Conservation (phyloP, 2,113 vertebrate species). For the Cygnus atratus region DNA sequence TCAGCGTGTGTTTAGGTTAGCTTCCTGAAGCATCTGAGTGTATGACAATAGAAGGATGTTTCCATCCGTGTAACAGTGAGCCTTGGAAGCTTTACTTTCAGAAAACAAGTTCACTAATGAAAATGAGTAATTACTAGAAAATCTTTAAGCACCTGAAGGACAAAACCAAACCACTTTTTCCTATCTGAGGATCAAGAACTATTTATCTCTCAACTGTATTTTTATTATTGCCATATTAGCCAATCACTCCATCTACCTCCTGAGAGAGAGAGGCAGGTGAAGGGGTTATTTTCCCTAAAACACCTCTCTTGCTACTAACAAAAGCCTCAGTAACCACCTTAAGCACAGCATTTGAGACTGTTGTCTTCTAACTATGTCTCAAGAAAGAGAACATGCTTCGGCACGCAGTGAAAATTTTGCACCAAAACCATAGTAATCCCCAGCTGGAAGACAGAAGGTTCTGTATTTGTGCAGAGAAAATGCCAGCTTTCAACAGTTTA, state of each 20-base stretch:
- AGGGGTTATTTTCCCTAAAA: not conserved
- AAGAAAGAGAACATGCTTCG: not conserved
- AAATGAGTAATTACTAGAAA: not conserved
- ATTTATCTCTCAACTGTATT: not conserved
- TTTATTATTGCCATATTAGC: constrained; percentile 28
- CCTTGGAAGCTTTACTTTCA: constrained; percentile 4
- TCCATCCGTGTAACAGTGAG: not conserved
- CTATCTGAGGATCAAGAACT: not conserved
- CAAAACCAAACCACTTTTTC: not conserved
- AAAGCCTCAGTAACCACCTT: constrained; percentile 32
- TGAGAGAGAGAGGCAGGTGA: not conserved
- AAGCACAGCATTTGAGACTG: constrained; percentile 19
- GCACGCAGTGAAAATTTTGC: not conserved
- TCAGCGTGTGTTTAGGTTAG: not conserved
- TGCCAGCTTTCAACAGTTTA: not conserved
- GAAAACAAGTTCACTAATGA: not conserved
- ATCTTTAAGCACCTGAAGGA: not conserved
- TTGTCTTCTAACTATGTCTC: constrained; percentile 8
- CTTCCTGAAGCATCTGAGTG: not conserved
- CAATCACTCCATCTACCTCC: not conserved
- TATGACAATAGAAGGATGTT: constrained; percentile 1
- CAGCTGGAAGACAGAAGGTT: not conserved
- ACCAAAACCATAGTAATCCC: not conserved
- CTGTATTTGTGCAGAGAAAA: not conserved
- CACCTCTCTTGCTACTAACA: not conserved